Evolutionary conservation across 53 echinoderm and acorn worm genomes (phyloP).

Genomic region (Mesocentrotus franciscanus): DNA sequence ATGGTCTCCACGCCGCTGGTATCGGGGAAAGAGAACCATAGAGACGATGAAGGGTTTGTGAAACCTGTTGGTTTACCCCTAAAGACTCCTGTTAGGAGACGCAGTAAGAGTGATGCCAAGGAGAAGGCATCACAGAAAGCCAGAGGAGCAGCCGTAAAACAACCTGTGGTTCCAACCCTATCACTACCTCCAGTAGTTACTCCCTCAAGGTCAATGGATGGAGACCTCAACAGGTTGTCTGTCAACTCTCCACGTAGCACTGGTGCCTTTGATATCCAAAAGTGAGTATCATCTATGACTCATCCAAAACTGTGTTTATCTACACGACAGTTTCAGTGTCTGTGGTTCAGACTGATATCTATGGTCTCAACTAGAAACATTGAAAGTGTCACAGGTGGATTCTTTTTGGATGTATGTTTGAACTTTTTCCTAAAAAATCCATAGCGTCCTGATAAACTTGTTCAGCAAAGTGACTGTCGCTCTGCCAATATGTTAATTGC

Average conservation of each 20-base stretch:
- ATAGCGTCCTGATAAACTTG: no score
- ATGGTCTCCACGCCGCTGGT: conserved; percentile 34
- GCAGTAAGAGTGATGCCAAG: conserved; percentile 81
- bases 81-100: conserved; percentile 78
- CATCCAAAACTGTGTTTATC: neutral
- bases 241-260: conserved; percentile 45
- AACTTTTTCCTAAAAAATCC: no score
- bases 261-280: conserved; percentile 74
- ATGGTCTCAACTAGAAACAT: no score
- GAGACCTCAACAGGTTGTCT: conserved; percentile 71
- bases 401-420: no score
- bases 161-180: conserved; percentile 93
- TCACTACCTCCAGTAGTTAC: conserved; percentile 87
- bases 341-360: no score
- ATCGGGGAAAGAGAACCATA: conserved; percentile 58
- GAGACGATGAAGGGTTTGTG: conserved; percentile 89
- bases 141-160: conserved; percentile 69
- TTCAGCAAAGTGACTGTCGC: no score
- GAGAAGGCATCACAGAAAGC: conserved; percentile 67
- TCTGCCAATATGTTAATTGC: no score
- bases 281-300: conserved; percentile 62
- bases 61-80: conserved; percentile 81
- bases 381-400: no score
- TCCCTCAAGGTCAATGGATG: conserved; percentile 84
- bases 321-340: no score